Evolutionary conservation across 2,113 vertebrate species (phyloP), one percentile per base, ranked within the genome.

Genomic region (Mus pahari): DNA sequence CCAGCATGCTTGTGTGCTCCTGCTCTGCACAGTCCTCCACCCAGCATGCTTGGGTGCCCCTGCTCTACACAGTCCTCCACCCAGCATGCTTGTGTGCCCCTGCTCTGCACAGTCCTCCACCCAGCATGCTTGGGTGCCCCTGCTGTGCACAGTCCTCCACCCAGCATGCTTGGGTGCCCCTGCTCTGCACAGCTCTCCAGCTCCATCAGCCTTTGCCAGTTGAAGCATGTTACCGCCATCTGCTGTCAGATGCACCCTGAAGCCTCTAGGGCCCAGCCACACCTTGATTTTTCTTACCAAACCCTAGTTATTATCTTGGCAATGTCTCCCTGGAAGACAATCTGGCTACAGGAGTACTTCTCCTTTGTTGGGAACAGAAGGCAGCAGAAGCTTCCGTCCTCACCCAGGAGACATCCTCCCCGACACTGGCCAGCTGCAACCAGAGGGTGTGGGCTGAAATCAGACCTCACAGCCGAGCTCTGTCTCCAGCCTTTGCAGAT

Each of bases 231-330:
- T 87, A 83, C 87, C 1, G 48, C 95, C 97, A 86, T 87, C 96
- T 96, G 71, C 95, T 53, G 82, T 84, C 1, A 19, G 87, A 58
- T 90, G 70, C 48, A 19, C 96, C 96, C 89, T 45, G 94, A 88
- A 0, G 60, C 87, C 94, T 0, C 64, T 5, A 33, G 73, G 96
- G 83, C 81, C 0, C 0, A 53, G 88, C 94, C 97, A 90, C 97
- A 97, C 95, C 97, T 96, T 92, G 95, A 53, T 90, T 96, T 92
- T 96, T 97, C 91, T 96, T 93, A 89, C 88, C 75, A 79, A 94
- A 79, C 79, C 70, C 31, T 89, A 81, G 74, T 96, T 94, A 95
- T 89, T 84, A 77, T 97, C 75, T 93, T 94, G 97, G 95, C 93
- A 95, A 13, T 64, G 13, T 91, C 79, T 92, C 74, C 89, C 79